Evolutionary conservation across 1,140 invertebrate species (phyloP).

Genomic region (Ceratitis capitata): DNA sequence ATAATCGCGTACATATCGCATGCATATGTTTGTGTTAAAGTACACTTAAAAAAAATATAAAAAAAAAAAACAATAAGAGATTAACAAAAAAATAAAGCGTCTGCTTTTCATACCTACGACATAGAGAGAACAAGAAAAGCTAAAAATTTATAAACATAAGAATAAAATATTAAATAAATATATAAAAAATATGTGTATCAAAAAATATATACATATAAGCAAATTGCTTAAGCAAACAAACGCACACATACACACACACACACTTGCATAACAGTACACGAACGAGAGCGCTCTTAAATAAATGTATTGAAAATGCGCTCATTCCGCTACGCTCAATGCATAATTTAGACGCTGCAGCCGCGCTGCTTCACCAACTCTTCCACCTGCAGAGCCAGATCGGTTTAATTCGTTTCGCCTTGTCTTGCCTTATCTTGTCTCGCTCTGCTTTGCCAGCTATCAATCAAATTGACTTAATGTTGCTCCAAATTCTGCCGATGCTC

Average conservation of each 20-base stretch:
- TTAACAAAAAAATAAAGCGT: background rate
- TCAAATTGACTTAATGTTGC: slow-evolving; percentile 21
- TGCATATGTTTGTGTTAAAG: too few species aligned
- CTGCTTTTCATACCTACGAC: background rate
- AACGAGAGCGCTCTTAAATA: too few species aligned
- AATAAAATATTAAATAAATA: slow-evolving; percentile 27
- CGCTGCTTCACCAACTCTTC: background rate
- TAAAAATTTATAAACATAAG: background rate
- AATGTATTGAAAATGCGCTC: background rate
- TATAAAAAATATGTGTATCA: background rate
- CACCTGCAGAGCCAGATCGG: background rate
- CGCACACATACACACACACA: background rate
- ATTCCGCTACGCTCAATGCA: background rate
- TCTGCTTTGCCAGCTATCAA: background rate
- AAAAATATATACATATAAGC: slow-evolving; percentile 1
- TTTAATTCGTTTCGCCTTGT: background rate
- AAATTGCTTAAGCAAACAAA: background rate
- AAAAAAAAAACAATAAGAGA: background rate
- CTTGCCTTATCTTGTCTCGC: background rate
- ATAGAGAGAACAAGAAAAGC: background rate
- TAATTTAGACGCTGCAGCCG: background rate
- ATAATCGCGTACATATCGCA: too few species aligned
- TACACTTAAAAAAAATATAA: background rate
- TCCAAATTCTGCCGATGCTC: background rate
- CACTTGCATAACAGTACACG: background rate